Evolutionary conservation across 2,888 invertebrate species (phyloP), one percentile per base, ranked within the genome.

Genomic region (Acronicta aceris): DNA sequence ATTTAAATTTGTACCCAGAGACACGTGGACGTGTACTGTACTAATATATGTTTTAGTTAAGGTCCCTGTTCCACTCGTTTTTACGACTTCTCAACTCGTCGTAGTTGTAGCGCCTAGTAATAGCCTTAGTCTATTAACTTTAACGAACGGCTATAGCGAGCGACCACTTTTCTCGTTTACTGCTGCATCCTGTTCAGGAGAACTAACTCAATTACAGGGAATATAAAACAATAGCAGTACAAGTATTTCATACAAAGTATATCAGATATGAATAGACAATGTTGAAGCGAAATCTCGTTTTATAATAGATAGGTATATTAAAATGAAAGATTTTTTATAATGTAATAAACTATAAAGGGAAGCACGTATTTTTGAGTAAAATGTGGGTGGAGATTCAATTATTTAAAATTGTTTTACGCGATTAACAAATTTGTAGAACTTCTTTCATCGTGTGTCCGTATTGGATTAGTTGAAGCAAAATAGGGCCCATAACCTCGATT

Each of bases 121-220:
- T 67, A 62, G 50, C 57, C 30, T 30, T 62, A 67, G 65, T 79
- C 78, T 78, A 84, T 83, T 82, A 80, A 79, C 63, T 81, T 70
- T 78, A 83, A 83, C 74, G 73, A 78, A 74, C 74, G 76, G 36
- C 67, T 59, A 66, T 70, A 76, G 71, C 67, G 71, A 74, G 71
- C 59, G 81, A 66, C 83, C 83, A 85, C 83, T 87, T 87, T 81
- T 81, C 82, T 85, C 79, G 81, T 86, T 84, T 79, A 82, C 80
- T 75, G 65, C 53, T n/a, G n/a, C 87, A 79, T 88, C 89, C 87
- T 85, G 84, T 75, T 74, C 53, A 54, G 65, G 65, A 65, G 71
- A 74, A 72, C 74, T 85, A 83, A 84, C 78, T 79, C 82, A 80
- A 80, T 87, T 83, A 83, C 66, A 62, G 59, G 51, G 58, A 54